These are phyloP conservation scores for Listronotus oregonensis DNA, from an alignment of 1,140 invertebrate genomes.

Conservation along the genomic window DNA sequence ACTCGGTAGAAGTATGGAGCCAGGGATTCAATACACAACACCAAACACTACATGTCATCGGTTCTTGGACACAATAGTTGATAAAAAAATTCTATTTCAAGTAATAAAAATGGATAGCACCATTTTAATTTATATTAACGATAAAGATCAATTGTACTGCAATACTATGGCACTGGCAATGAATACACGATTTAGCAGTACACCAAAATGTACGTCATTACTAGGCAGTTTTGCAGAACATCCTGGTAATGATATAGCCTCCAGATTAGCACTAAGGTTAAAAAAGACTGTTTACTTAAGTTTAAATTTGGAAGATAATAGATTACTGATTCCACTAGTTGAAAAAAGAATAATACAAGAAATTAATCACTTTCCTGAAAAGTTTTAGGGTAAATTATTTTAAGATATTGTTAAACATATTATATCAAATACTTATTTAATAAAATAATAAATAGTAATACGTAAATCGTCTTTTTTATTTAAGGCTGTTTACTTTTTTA, in stretches of 20 bases:
- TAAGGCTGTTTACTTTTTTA: too few species aligned
- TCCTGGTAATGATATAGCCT: conserved; percentile 1
- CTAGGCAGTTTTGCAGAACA: conserved; percentile 10
- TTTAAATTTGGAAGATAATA: conserved; percentile 22
- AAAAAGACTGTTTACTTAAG: conserved; percentile 25
- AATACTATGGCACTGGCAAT: conserved; percentile 6
- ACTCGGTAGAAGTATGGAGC: too few species aligned
- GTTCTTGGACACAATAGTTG: conserved; percentile 11
- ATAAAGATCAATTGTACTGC: neutral
- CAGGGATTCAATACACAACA: neutral
- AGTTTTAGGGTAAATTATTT: too few species aligned
- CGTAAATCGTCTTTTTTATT: too few species aligned
- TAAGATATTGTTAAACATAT: too few species aligned
- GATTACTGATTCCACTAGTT: conserved; percentile 12
- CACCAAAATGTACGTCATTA: conserved; percentile 9
- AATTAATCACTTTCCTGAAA: conserved; percentile 2
- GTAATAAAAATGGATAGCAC: conserved; percentile 16
- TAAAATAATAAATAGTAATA: too few species aligned
- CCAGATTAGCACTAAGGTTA: conserved; percentile 14
- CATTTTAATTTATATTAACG: conserved; percentile 17
- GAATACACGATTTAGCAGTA: neutral
- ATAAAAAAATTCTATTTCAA: conserved; percentile 19
- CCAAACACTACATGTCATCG: conserved; percentile 4
- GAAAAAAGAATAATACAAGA: conserved; percentile 24
- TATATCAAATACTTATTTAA: too few species aligned